These are phyloP conservation scores for Pagrus major DNA, from an alignment of 2,113 vertebrate species.

Conservation along the genomic window DNA sequence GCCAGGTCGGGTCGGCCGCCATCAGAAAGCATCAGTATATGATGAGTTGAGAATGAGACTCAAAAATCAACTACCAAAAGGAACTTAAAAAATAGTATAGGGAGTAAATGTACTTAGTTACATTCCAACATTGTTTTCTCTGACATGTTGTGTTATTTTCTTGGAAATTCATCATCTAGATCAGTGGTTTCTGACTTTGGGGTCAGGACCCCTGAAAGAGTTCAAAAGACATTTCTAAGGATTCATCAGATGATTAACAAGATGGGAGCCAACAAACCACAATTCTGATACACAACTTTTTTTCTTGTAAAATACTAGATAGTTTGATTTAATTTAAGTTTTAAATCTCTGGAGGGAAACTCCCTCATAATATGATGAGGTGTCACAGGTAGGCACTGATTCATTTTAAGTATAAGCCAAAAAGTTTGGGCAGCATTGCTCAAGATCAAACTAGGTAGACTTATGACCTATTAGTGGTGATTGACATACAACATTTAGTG, in stretches of 20 bases:
- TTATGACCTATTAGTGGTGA: slow-evolving; percentile 53
- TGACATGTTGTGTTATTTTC: background rate
- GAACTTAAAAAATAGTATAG: too few species aligned
- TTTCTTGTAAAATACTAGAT: background rate
- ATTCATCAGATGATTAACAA: background rate
- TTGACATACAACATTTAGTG: background rate
- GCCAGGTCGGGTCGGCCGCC: too few species aligned
- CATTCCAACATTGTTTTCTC: too few species aligned
- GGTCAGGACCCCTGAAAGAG: background rate
- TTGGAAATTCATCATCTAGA: background rate
- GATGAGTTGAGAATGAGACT: too few species aligned
- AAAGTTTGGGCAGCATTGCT: background rate
- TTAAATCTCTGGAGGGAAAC: background rate
- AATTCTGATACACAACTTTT: background rate
- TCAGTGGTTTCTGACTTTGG: background rate
- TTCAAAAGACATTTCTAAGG: too few species aligned
- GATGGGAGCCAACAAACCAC: background rate
- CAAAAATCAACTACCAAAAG: too few species aligned
- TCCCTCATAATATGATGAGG: background rate
- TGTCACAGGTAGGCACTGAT: background rate
- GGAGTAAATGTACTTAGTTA: too few species aligned
- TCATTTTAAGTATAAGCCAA: background rate
- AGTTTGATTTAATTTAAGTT: too few species aligned
- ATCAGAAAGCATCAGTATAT: too few species aligned
- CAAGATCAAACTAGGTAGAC: background rate